Conservation (phyloP, 2,888 invertebrate genomes). For the Himalopsyche tibetana region DNA sequence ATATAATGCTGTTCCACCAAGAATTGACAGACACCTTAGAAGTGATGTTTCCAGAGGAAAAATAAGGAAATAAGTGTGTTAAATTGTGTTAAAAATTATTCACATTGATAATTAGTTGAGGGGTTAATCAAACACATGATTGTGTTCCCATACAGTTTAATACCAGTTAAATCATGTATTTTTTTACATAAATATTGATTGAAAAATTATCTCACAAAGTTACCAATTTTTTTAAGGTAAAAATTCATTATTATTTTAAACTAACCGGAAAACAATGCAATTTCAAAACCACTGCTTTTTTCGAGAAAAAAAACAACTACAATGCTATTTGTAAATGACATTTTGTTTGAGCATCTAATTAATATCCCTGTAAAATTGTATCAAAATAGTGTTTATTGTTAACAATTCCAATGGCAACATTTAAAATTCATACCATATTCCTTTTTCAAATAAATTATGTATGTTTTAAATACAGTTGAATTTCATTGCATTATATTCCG, state of each 20-base stretch:
- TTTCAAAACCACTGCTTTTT: not conserved
- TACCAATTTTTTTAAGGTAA: not conserved
- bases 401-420: not conserved
- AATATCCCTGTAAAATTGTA: not conserved
- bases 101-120: not conserved
- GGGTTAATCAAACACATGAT: not conserved
- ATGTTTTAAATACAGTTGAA: not conserved
- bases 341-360: not conserved
- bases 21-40: too few relatives aligned
- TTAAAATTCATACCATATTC: not conserved
- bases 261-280: not conserved
- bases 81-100: too few relatives aligned
- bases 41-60: too few relatives aligned
- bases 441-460: too few relatives aligned
- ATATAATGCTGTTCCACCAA: too few relatives aligned
- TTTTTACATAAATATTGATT: conserved; percentile 41
- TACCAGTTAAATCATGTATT: conserved; percentile 10
- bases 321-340: not conserved
- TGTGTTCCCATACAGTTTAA: conserved; percentile 8
- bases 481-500: conserved; percentile 30
- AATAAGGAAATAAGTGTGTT: too few relatives aligned
- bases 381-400: not conserved
- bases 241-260: not conserved
- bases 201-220: conserved; percentile 7
- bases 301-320: not conserved